A percentile compares a stretch with the other conserved stretches of the same genome.
These are phyloP conservation scores for Tonatia bakeri DNA, from an alignment of 2,113 vertebrate genomes.

Conservation along the genomic window DNA sequence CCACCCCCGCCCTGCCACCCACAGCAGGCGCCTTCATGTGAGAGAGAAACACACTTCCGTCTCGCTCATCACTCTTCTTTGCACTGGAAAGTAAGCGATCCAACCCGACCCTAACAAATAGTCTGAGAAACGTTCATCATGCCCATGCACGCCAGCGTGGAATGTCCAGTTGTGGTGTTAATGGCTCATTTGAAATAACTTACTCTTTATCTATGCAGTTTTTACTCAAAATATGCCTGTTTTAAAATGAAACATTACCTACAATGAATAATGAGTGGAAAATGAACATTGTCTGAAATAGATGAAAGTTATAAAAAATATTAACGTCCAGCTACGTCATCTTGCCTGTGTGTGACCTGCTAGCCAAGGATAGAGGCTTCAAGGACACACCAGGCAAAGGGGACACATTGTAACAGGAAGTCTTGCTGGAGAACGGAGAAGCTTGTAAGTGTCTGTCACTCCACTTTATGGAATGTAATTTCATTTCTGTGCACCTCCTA, in stretches of 20 bases:
- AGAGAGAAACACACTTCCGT: too few species aligned
- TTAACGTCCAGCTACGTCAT: too few species aligned
- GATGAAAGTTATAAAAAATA: background rate
- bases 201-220: background rate
- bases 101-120: background rate
- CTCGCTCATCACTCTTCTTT: background rate
- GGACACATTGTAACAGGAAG: background rate
- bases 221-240: background rate
- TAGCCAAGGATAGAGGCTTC: background rate
- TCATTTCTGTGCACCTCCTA: background rate
- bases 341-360: background rate
- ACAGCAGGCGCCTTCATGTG: too few species aligned
- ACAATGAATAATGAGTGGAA: background rate
- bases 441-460: background rate
- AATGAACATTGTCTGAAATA: background rate
- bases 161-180: background rate
- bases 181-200: background rate
- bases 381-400: rapidly evolving
- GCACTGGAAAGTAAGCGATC: background rate
- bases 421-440: background rate
- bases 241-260: background rate
- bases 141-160: background rate
- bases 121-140: background rate
- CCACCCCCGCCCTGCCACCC: too few species aligned
- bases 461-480: background rate